Evolutionary conservation across 2,888 invertebrate species (phyloP).

Genomic region (Globia sparganii): DNA sequence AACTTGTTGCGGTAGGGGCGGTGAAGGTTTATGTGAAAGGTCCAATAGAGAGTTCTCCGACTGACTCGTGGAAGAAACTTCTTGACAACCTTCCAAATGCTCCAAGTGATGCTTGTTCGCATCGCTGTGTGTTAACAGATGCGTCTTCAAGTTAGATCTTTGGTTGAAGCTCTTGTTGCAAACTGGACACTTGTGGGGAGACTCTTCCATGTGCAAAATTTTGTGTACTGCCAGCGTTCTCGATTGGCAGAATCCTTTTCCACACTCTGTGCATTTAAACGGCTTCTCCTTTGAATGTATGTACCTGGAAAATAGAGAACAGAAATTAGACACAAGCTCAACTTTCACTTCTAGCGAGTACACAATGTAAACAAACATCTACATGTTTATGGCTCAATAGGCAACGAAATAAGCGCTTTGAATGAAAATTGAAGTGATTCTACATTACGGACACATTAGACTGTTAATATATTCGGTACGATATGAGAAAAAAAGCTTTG

Average conservation of each 20-base stretch:
- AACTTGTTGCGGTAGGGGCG: conserved; percentile 76
- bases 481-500: conserved; percentile 81
- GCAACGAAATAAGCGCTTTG: conserved; percentile 75
- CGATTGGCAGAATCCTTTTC: conserved; percentile 99
- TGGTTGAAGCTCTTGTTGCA: conserved; percentile 97
- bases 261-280: conserved; percentile 98
- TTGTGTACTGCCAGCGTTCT: conserved; percentile 98
- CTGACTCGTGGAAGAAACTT: conserved; percentile 89
- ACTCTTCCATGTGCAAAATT: conserved; percentile 97
- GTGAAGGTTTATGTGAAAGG: conserved; percentile 89
- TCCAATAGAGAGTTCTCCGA: conserved; percentile 88
- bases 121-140: conserved; percentile 96
- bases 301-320: conserved; percentile 92
- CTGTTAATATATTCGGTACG: conserved; percentile 81
- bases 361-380: conserved; percentile 77
- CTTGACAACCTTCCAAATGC: conserved; percentile 88
- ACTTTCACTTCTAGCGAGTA: conserved; percentile 77
- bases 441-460: conserved; percentile 82
- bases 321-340: conserved; percentile 74
- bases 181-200: conserved; percentile 97
- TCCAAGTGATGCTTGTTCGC: conserved; percentile 88
- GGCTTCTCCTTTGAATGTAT: conserved; percentile 99
- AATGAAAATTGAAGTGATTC: conserved; percentile 81
- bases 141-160: conserved; percentile 97
- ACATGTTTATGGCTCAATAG: conserved; percentile 78